Evolutionary conservation across 2,113 vertebrate genomes (phyloP).

Genomic region (Mobula hypostoma): DNA sequence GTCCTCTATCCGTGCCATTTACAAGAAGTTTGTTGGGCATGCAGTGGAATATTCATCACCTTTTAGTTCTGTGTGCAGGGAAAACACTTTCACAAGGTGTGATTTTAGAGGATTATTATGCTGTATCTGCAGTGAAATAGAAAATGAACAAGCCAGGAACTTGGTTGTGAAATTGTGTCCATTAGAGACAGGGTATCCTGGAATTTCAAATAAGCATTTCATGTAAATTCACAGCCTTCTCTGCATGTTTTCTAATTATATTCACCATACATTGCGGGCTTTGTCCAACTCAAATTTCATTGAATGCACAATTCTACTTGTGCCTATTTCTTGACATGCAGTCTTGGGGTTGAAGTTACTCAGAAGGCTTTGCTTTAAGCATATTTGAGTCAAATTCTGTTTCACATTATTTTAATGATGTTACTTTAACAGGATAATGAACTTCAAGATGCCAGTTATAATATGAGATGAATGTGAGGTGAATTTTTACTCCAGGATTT

Average conservation of each 20-base stretch:
- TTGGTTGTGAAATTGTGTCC: conserved; percentile 22
- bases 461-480: background rate
- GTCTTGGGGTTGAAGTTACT: background rate
- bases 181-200: background rate
- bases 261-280: background rate
- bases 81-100: conserved; percentile 31
- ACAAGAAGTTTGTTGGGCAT: conserved; percentile 67
- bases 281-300: conserved; percentile 7
- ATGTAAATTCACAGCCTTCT: conserved; percentile 20
- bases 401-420: background rate
- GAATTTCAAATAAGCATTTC: conserved; percentile 27
- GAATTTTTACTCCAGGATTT: background rate
- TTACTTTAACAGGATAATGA: background rate
- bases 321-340: background rate
- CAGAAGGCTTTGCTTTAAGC: background rate
- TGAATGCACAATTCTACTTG: background rate
- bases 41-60: conserved; percentile 73
- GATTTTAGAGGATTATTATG: conserved; percentile 16
- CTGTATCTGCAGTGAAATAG: conserved; percentile 7
- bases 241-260: conserved; percentile 11
- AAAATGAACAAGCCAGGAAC: conserved; percentile 3
- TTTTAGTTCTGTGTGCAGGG: conserved; percentile 16
- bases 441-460: background rate
- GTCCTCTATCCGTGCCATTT: conserved; percentile 67
- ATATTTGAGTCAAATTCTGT: background rate